Percentiles rank a stretch among this genome's conserved stretches.
phyloP scores from a whole-genome alignment of 1,140 invertebrate genomes.

The Drosophila hydei region DNA sequence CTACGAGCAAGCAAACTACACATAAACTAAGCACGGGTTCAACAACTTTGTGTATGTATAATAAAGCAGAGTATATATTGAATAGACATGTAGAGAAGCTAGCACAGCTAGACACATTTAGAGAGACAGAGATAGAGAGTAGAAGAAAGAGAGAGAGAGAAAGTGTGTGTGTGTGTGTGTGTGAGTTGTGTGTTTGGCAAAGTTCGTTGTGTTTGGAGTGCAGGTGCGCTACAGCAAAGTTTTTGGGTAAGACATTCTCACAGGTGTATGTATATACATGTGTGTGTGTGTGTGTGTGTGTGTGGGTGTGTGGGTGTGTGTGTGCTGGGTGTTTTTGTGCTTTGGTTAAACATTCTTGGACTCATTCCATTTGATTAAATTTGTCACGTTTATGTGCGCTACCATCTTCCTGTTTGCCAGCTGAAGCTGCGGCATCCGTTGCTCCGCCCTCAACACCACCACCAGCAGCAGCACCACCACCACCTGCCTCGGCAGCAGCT shows the following conservation, averaged over 20 bases:
- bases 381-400: slow-evolving; percentile 44
- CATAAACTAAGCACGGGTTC: slow-evolving; percentile 59
- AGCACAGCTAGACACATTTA: slow-evolving; percentile 23
- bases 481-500: slow-evolving; percentile 65
- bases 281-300: slow-evolving; percentile 15
- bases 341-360: slow-evolving; percentile 72
- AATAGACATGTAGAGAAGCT: slow-evolving; percentile 1
- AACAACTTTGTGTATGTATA: slow-evolving; percentile 24
- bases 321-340: slow-evolving; percentile 17
- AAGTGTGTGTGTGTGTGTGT: slow-evolving; percentile 32
- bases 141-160: slow-evolving; percentile 22
- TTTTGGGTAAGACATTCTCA: slow-evolving; percentile 47
- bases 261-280: slow-evolving; percentile 29
- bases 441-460: slow-evolving; percentile 32
- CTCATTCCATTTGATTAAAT: slow-evolving; percentile 60
- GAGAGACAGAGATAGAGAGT: slow-evolving; percentile 31
- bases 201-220: slow-evolving; percentile 19
- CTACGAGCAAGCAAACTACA: slow-evolving; percentile 74
- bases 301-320: neutral
- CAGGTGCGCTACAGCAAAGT: slow-evolving; percentile 42
- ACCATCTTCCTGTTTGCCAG: slow-evolving; percentile 79
- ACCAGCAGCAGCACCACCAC: slow-evolving; percentile 18
- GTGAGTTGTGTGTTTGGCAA: too few species aligned
- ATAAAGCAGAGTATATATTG: slow-evolving; percentile 2
- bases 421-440: slow-evolving; percentile 31